A percentile compares a stretch with the other conserved stretches of the same genome.
Conservation (phyloP, 2,888 invertebrate species). For the Hipparchia semele region DNA sequence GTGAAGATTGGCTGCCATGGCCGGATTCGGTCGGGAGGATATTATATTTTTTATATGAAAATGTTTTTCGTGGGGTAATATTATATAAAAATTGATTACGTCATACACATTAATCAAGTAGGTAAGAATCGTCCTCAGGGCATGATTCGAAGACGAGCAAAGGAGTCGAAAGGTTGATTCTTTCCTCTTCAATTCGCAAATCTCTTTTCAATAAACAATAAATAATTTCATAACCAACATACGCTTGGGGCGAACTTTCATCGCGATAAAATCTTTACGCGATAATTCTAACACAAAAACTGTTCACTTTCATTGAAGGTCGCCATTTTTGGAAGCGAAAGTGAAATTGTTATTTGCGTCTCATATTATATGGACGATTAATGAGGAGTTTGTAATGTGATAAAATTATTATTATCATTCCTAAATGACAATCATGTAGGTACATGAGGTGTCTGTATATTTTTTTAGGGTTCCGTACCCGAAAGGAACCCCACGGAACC, state of each 20-base stretch:
- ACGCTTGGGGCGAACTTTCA: slow-evolving; percentile 33
- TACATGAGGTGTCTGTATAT: neutral
- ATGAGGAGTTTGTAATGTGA: neutral
- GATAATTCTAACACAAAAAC: slow-evolving; percentile 23
- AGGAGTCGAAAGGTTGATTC: neutral
- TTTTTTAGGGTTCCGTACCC: neutral
- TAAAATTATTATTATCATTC: neutral
- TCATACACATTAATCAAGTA: neutral
- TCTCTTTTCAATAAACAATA: slow-evolving; percentile 6
- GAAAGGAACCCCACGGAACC: too few relatives aligned
- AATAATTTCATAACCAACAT: slow-evolving; percentile 2
- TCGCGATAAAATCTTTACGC: slow-evolving; percentile 27
- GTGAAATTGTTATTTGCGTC: slow-evolving; percentile 25
- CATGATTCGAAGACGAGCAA: neutral
- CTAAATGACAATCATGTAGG: neutral
- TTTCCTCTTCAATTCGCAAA: neutral
- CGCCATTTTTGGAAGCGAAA: slow-evolving; percentile 31
- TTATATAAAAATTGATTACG: neutral
- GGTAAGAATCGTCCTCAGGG: neutral
- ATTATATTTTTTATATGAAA: too few relatives aligned
- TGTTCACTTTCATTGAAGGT: slow-evolving; percentile 19
- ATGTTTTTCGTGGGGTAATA: too few relatives aligned
- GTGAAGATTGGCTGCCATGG: too few relatives aligned
- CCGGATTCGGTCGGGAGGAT: too few relatives aligned
- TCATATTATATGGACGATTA: neutral